phyloP scores from a whole-genome alignment of 2,888 invertebrate species.

The Rhogogaster chlorosoma region DNA sequence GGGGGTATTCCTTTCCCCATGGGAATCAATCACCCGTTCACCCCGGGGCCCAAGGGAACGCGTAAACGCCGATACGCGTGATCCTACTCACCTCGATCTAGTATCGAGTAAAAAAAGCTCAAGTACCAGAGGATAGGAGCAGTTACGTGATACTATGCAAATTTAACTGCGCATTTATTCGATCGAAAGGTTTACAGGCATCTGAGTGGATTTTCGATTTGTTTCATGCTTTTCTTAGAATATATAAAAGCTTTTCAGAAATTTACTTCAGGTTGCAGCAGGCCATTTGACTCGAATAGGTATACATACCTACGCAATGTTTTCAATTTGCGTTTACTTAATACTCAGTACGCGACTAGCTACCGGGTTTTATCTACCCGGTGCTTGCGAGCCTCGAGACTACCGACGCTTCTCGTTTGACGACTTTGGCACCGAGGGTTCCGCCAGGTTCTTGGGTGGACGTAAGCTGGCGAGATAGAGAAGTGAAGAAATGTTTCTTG shows the following conservation, averaged over 20 bases:
- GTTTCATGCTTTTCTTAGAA: not conserved
- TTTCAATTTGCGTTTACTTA: not conserved
- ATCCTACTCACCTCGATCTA: not conserved
- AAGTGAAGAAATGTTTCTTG: conserved; percentile 43
- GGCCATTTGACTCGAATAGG: not conserved
- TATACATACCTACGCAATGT: not conserved
- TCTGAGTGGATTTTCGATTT: too few species aligned
- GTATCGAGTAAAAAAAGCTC: not conserved
- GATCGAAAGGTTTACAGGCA: not conserved
- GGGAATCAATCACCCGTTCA: conserved; percentile 29
- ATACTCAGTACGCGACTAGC: not conserved
- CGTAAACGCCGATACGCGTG: conserved; percentile 3
- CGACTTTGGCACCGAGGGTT: conserved; percentile 18
- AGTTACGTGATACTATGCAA: conserved; percentile 76
- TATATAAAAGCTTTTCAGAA: not conserved
- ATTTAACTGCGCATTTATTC: conserved; percentile 69
- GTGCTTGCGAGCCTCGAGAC: not conserved
- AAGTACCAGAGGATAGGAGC: conserved; percentile 56
- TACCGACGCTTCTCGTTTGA: conserved; percentile 39
- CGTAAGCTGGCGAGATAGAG: not conserved
- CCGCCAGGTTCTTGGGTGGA: conserved; percentile 24
- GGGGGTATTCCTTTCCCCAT: conserved; percentile 8
- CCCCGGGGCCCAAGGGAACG: not conserved
- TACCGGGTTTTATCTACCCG: conserved; percentile 5
- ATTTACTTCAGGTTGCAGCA: not conserved